Percentiles rank a stretch among this genome's conserved stretches.
phyloP scores from a whole-genome alignment of 1,140 invertebrate genomes.

The honey bee (Apis mellifera) region DNA sequence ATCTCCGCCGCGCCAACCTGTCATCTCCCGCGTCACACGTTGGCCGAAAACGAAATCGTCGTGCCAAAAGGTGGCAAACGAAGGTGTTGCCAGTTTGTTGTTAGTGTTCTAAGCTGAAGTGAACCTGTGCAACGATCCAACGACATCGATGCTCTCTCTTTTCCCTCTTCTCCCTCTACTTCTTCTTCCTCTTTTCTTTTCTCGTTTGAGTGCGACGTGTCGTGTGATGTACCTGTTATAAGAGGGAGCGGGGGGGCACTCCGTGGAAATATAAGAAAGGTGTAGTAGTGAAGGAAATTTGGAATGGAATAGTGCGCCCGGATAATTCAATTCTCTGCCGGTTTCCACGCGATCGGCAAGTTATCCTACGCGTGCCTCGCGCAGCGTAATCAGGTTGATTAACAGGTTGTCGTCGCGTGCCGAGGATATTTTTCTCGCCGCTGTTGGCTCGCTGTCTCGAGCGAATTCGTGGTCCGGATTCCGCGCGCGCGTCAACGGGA shows the following conservation, averaged over 20 bases:
- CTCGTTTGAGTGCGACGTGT: neutral
- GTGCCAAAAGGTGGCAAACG: neutral
- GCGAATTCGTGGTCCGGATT: neutral
- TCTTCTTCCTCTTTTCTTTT: neutral
- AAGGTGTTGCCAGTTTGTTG: neutral
- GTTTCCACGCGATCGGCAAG: too few relatives aligned
- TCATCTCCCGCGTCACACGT: constrained; percentile 17
- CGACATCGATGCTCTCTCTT: neutral
- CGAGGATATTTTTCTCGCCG: neutral
- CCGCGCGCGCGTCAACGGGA: neutral
- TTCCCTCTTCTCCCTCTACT: too few relatives aligned
- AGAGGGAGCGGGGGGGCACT: too few relatives aligned
- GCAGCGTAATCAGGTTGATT: constrained; percentile 55
- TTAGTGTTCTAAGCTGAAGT: neutral
- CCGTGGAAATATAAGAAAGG: too few relatives aligned
- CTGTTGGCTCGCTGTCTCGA: neutral
- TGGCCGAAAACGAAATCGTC: neutral
- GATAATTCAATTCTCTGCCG: too few relatives aligned
- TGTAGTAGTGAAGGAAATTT: too few relatives aligned
- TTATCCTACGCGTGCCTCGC: constrained; percentile 26
- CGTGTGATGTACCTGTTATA: too few relatives aligned
- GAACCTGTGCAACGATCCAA: neutral
- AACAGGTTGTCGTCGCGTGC: constrained; percentile 67
- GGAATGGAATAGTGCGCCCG: too few relatives aligned
- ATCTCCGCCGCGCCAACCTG: constrained; percentile 34